Conservation (phyloP, 1,140 invertebrate species). For the Zaprionus africanus region DNA sequence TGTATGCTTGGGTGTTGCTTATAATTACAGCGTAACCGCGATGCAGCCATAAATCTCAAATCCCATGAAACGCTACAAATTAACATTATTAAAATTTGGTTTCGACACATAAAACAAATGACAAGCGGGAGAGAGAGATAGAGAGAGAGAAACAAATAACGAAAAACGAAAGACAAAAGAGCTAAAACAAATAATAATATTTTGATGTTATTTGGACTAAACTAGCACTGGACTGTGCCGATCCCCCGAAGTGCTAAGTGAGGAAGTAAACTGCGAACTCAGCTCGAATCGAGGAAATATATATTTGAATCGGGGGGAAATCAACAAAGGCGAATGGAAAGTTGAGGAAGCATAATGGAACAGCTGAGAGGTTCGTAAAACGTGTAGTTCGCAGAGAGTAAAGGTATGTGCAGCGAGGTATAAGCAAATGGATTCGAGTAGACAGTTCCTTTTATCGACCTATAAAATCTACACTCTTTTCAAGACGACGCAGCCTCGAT, state of each 20-base stretch:
- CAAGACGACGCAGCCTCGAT: slow-evolving; percentile 48
- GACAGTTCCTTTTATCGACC: slow-evolving; percentile 32
- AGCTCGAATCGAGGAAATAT: slow-evolving; percentile 40
- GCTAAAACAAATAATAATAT: slow-evolving; percentile 68
- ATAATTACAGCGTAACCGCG: slow-evolving; percentile 62
- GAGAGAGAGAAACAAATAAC: slow-evolving; percentile 17
- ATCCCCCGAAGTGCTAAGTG: slow-evolving; percentile 66
- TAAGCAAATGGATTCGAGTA: neutral
- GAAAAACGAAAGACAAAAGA: slow-evolving; percentile 30
- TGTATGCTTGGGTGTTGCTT: slow-evolving; percentile 42
- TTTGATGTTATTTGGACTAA: slow-evolving; percentile 74
- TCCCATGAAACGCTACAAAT: slow-evolving; percentile 79
- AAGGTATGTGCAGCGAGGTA: neutral
- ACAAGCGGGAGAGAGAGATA: slow-evolving; percentile 45
- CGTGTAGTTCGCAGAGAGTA: slow-evolving; percentile 3
- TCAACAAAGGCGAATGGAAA: slow-evolving; percentile 34
- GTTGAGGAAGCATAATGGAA: neutral
- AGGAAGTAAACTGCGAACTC: slow-evolving; percentile 55
- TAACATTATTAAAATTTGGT: slow-evolving; percentile 83
- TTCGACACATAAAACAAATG: slow-evolving; percentile 78
- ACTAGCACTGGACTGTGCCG: slow-evolving; percentile 48
- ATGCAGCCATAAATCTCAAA: slow-evolving; percentile 63
- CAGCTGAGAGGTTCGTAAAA: slow-evolving; percentile 14
- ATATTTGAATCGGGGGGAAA: slow-evolving; percentile 14
- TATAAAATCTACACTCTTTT: slow-evolving; percentile 54